phyloP scores from a whole-genome alignment of 2,888 invertebrate genomes.

The Catonia carolina region DNA sequence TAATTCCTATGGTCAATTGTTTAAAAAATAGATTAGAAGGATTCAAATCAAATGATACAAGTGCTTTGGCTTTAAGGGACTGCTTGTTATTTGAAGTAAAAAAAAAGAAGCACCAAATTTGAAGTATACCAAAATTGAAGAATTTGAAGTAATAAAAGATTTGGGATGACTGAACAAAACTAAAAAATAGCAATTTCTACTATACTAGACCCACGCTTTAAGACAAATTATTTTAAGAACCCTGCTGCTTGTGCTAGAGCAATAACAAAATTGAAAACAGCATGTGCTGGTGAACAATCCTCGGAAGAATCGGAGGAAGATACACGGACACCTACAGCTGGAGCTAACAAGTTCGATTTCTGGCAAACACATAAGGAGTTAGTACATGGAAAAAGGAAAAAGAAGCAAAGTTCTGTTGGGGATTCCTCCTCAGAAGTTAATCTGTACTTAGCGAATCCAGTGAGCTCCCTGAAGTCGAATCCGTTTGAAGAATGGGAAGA shows the following conservation, averaged over 20 bases:
- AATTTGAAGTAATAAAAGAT: not conserved
- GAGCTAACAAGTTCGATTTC: not conserved
- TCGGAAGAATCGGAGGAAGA: conserved; percentile 1
- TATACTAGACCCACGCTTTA: conserved; percentile 24
- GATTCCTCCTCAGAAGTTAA: conserved; percentile 7
- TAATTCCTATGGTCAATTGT: conserved; percentile 23
- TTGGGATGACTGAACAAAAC: not conserved
- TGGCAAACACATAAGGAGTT: not conserved
- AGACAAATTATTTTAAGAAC: conserved; percentile 22
- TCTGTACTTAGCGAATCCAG: conserved; percentile 18
- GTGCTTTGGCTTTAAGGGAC: conserved; percentile 15
- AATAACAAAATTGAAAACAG: not conserved
- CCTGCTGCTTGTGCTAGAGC: not conserved
- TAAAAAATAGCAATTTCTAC: conserved; percentile 13
- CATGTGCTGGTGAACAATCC: not conserved
- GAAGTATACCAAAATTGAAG: too few relatives aligned
- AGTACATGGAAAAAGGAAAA: not conserved
- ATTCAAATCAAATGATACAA: not conserved
- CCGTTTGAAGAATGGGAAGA: conserved; percentile 27
- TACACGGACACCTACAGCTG: too few relatives aligned
- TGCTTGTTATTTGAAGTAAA: too few relatives aligned
- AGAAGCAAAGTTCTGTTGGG: not conserved
- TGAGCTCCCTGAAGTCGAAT: conserved; percentile 12
- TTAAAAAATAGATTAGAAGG: conserved; percentile 12
- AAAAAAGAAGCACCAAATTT: too few relatives aligned